Evolutionary conservation across 2,797 vertebrate genomes (phyloP).

Genomic region (Apogon talboti): DNA sequence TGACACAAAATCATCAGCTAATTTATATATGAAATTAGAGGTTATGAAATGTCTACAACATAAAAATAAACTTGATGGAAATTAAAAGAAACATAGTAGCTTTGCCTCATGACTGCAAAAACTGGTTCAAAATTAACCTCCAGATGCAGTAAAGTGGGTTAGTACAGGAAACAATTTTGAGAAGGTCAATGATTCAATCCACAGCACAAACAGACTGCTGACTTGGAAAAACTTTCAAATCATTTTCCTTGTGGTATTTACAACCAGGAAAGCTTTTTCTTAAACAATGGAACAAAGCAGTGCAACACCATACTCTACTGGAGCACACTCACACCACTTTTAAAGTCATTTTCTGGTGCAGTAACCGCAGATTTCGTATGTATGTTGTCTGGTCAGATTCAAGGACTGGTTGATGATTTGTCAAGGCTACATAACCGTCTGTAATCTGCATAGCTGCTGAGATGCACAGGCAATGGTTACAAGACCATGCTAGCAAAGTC

Average conservation of each 20-base stretch:
- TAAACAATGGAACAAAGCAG: background rate
- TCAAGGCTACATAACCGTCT: conserved; percentile 8
- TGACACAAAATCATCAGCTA: background rate
- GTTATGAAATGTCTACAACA: background rate
- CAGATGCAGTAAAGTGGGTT: conserved; percentile 19
- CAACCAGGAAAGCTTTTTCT: background rate
- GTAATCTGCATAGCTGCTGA: conserved; percentile 13
- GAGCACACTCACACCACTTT: background rate
- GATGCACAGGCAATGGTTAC: conserved; percentile 1
- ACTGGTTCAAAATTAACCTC: conserved; percentile 21
- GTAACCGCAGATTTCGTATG: background rate
- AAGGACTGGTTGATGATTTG: conserved; percentile 26
- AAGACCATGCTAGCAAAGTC: background rate
- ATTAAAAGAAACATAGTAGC: background rate
- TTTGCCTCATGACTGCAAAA: background rate
- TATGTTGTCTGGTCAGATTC: conserved; percentile 20
- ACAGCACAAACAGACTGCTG: background rate
- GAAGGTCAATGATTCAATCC: conserved; percentile 22
- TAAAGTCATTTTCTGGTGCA: background rate
- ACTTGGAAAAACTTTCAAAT: conserved; percentile 10
- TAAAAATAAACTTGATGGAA: background rate
- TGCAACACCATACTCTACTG: background rate
- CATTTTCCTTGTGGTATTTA: conserved; percentile 6
- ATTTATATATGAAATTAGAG: background rate
- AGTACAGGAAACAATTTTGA: conserved; percentile 1